phyloP scores from a whole-genome alignment of 2,888 invertebrate species.

The Athalia circularis region DNA sequence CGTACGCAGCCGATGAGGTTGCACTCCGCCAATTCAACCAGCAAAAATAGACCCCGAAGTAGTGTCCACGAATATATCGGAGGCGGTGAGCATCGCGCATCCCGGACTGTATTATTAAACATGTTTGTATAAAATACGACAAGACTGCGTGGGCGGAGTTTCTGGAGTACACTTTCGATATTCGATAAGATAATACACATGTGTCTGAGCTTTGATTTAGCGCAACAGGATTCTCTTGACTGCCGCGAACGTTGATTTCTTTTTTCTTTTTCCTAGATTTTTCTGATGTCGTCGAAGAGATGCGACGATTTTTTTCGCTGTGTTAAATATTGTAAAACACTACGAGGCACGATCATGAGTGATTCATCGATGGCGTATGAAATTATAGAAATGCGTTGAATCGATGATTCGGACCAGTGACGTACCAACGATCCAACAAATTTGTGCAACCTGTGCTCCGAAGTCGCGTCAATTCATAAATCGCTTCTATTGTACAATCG shows the following conservation, averaged over 20 bases:
- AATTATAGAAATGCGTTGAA: not conserved
- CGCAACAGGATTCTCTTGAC: no score
- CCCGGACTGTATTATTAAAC: not conserved
- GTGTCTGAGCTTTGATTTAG: no score
- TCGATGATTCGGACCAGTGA: conserved; percentile 9
- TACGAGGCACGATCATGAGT: no score
- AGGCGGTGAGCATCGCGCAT: conserved; percentile 6
- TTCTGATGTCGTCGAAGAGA: no score
- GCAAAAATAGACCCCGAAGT: conserved; percentile 41
- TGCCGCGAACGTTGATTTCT: no score
- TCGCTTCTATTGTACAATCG: not conserved
- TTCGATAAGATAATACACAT: not conserved
- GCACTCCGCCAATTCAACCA: conserved; percentile 56
- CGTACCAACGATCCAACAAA: not conserved
- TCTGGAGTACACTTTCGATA: not conserved
- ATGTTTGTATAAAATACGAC: not conserved
- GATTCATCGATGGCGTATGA: no score
- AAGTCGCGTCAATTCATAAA: not conserved
- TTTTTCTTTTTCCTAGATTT: no score
- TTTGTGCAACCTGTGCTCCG: not conserved
- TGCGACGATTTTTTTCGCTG: no score
- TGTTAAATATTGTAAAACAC: not conserved
- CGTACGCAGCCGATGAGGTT: not conserved
- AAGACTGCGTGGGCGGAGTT: conserved; percentile 2
- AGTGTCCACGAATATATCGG: conserved; percentile 17